Evolutionary conservation across 2,113 vertebrate species (phyloP).

Genomic region (Pachycephala philippinensis): DNA sequence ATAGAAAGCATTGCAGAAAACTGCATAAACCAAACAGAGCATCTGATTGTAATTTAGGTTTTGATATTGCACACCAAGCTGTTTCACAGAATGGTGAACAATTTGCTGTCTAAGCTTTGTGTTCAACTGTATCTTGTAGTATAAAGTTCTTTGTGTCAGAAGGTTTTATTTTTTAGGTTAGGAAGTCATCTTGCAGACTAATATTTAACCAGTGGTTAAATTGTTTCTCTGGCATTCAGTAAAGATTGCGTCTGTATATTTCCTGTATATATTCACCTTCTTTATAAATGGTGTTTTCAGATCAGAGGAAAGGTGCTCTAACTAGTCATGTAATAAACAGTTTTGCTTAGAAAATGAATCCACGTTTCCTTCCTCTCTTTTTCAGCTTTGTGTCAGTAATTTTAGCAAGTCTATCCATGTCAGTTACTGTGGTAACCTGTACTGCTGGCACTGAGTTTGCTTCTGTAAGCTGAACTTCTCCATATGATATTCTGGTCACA

Average conservation of each 20-base stretch:
- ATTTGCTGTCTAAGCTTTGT: conserved; percentile 19
- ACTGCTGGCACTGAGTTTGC: neutral
- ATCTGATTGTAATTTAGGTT: conserved; percentile 48
- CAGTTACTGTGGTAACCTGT: conserved; percentile 36
- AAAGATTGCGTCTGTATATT: neutral
- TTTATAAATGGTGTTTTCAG: neutral
- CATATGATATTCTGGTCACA: neutral
- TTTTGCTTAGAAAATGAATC: neutral
- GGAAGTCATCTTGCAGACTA: neutral
- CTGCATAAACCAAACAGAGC: conserved; percentile 14
- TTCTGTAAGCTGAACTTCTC: neutral
- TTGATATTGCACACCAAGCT: neutral
- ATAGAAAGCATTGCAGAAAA: neutral
- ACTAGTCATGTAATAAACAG: neutral
- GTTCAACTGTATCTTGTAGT: neutral
- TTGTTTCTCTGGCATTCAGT: neutral
- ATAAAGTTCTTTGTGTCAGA: neutral
- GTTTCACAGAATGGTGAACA: conserved; percentile 6
- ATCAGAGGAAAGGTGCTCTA: neutral
- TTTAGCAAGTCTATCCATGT: neutral
- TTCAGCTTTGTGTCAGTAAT: neutral
- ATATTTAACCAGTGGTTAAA: neutral
- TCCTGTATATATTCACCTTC: neutral
- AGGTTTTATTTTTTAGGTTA: neutral
- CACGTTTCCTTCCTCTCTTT: neutral